These are phyloP conservation scores for Pachydiplax longipennis DNA, from an alignment of 2,888 invertebrate species.

Conservation along the genomic window DNA sequence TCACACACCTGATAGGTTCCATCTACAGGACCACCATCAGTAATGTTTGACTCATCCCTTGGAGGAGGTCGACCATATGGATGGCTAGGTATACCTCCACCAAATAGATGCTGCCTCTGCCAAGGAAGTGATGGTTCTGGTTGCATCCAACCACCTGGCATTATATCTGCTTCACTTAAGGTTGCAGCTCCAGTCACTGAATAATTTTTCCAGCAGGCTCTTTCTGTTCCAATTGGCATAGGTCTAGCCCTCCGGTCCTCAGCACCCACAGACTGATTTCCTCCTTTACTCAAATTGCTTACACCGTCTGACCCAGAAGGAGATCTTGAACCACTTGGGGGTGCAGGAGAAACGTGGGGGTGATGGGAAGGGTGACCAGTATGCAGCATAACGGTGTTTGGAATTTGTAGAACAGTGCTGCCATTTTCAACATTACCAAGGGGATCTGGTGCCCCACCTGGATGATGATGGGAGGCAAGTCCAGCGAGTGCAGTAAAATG, in stretches of 20 bases:
- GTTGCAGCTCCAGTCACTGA: background rate
- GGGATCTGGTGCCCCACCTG: constrained; percentile 16
- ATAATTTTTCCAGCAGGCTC: constrained; percentile 70
- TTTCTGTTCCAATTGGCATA: constrained; percentile 83
- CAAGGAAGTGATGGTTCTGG: background rate
- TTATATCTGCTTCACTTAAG: background rate
- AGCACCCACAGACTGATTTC: background rate
- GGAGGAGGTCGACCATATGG: constrained; percentile 26
- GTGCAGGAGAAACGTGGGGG: constrained; percentile 44
- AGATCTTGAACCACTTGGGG: constrained; percentile 55
- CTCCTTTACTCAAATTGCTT: background rate
- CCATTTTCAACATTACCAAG: constrained; percentile 1
- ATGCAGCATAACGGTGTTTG: background rate
- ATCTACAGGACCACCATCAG: constrained; percentile 5
- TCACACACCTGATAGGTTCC: constrained; percentile 28
- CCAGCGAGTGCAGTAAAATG: constrained; percentile 18
- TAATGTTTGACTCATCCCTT: background rate
- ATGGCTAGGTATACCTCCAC: background rate
- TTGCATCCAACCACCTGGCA: constrained; percentile 29
- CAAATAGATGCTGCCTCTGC: constrained; percentile 27
- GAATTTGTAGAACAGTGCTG: background rate
- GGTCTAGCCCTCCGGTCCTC: constrained; percentile 63
- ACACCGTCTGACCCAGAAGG: constrained; percentile 57
- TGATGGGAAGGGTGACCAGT: constrained; percentile 1
- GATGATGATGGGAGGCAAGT: constrained; percentile 21